These are phyloP conservation scores for Leptopilina boulardi DNA, from an alignment of 1,140 invertebrate genomes.

Conservation along the genomic window DNA sequence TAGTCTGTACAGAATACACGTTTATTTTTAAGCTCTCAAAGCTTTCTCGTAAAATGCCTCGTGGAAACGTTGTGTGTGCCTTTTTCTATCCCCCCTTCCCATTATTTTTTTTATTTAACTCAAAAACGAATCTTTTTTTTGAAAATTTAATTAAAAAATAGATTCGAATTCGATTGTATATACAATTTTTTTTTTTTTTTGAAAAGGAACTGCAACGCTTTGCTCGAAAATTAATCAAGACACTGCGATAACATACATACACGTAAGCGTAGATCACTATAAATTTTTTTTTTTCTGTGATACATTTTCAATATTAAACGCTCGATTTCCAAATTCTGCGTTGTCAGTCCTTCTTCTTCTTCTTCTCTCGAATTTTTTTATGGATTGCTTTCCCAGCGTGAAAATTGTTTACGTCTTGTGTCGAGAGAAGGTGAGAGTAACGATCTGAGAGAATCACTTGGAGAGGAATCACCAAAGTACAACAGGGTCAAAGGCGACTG, in stretches of 20 bases:
- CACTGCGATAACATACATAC: slow-evolving; percentile 66
- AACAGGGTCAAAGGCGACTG: slow-evolving; percentile 80
- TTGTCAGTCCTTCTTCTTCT: neutral
- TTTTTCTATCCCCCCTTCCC: no score
- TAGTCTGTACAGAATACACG: slow-evolving; percentile 67
- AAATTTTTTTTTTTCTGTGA: slow-evolving; percentile 51
- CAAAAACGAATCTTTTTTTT: no score
- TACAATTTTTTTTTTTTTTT: neutral
- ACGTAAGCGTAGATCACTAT: slow-evolving; percentile 68
- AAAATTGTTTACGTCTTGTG: slow-evolving; percentile 71
- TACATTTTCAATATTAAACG: neutral
- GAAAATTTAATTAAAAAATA: neutral
- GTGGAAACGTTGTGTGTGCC: slow-evolving; percentile 39
- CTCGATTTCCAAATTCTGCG: slow-evolving; percentile 25
- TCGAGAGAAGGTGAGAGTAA: slow-evolving; percentile 79
- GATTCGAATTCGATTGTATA: neutral
- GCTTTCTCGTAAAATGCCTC: slow-evolving; percentile 50
- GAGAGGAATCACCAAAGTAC: slow-evolving; percentile 74
- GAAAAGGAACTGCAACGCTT: slow-evolving; percentile 33
- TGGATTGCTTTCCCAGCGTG: slow-evolving; percentile 73
- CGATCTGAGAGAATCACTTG: slow-evolving; percentile 78
- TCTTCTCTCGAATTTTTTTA: slow-evolving; percentile 48
- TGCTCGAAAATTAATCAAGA: slow-evolving; percentile 42
- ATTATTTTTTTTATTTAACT: neutral
- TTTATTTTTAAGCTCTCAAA: slow-evolving; percentile 65